Base-by-base conservation (phyloP, 92 coral and sea anemone species). In the Montipora capitata region DNA sequence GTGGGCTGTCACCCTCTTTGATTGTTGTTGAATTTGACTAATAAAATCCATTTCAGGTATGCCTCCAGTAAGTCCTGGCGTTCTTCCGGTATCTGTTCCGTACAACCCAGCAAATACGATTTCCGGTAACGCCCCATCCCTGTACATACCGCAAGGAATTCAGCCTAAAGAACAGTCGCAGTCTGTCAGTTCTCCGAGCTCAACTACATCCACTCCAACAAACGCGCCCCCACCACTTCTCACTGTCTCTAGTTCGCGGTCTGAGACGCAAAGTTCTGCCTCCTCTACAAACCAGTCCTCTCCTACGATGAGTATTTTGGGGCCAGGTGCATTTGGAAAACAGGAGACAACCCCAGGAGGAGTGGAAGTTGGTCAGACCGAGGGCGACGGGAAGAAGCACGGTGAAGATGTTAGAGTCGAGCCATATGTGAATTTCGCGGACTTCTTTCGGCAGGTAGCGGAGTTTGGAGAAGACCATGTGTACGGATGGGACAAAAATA, bases 151-250 rank as follows among this genome's bases (percentile, higher is more conserved):
- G 3, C 76, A 59, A 10, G 74, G 62, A 51, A 85, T 80, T 62
- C 93, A 79, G 68, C 68, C 95, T 17, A 85, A 15, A 4, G 88
- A 87, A 54, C 81, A 56, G 42, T 38, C 59, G 42, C 81, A 56
- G 42, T 38, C 59, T 64, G 68, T 41, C 15, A 85, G 67, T 40
- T 72, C 91, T 0, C 93, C 98, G 39, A 89, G 96, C 83, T 88
- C 98, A 43, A 93, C 98, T 2, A 93, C 98, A 4, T 95, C 99
- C 61, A 93, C 94, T 13, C 96, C 99, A 14, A 96, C 99, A 40
- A 90, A 89, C 43, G 39, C 90, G 9, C 27, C 82, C 17, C 87
- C 72, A 4, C 92, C 93, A 6, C 75, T 64, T 4, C 77, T 76
- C 17, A 79, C 89, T 18, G 87, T 92, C 61, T 71, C 91, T 2